Percentiles rank a stretch among this genome's conserved stretches.
Conservation (phyloP, 2,797 vertebrate genomes). For the Hybognathus amarus region DNA sequence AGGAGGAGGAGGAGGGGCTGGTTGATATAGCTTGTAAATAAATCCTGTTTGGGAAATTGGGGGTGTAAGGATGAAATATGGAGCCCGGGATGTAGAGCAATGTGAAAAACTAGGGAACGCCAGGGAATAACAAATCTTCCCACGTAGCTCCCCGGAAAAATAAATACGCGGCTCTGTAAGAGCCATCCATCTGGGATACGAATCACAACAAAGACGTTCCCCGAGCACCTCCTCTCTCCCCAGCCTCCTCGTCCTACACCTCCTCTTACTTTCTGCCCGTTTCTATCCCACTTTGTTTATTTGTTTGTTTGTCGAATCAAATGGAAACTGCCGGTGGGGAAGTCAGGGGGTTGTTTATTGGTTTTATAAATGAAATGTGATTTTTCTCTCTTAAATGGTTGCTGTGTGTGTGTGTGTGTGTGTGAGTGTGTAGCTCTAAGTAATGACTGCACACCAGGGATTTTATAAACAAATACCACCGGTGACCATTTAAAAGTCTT, state of each 20-base stretch:
- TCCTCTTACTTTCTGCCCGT: constrained; percentile 62
- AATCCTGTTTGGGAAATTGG: constrained; percentile 83
- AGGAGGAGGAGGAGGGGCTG: background rate
- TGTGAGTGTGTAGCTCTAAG: constrained; percentile 63
- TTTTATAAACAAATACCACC: constrained; percentile 75
- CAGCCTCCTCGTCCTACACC: constrained; percentile 58
- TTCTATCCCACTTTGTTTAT: constrained; percentile 72
- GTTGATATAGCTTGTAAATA: constrained; percentile 78
- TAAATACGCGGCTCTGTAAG: constrained; percentile 79
- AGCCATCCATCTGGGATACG: constrained; percentile 83
- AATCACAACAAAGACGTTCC: constrained; percentile 79
- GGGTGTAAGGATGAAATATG: constrained; percentile 79
- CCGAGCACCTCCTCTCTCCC: constrained; percentile 63
- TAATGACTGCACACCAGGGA: constrained; percentile 73
- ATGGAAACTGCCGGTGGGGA: constrained; percentile 65
- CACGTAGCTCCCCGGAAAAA: constrained; percentile 78
- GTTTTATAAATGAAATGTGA: constrained; percentile 69
- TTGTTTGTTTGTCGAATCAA: constrained; percentile 69
- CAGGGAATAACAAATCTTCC: constrained; percentile 84
- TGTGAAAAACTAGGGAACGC: constrained; percentile 82
- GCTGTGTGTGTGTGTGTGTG: constrained; percentile 57
- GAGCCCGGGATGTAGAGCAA: constrained; percentile 82
- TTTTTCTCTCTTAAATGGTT: constrained; percentile 62
- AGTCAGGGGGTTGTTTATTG: constrained; percentile 66
- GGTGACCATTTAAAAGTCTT: constrained; percentile 75